Conservation (phyloP, 2,888 invertebrate genomes). For the Podabrus alpinus region DNA sequence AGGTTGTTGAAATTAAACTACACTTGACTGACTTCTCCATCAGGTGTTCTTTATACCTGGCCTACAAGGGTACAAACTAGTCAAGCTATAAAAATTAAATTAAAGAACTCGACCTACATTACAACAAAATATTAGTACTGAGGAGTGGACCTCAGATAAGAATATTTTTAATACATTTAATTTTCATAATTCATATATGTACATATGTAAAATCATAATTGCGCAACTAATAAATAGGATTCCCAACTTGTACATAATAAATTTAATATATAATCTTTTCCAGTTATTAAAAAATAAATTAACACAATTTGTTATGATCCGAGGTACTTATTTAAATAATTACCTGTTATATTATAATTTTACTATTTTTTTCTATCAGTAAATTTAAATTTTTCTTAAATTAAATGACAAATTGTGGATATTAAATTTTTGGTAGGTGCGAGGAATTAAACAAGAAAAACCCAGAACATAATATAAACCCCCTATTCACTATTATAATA, state of each 20-base stretch:
- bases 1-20: neutral
- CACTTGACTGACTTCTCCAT: neutral
- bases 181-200: neutral
- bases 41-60: neutral
- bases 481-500: conserved; percentile 10
- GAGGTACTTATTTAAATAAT: too few relatives aligned
- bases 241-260: too few relatives aligned
- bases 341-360: too few relatives aligned
- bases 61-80: neutral
- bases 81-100: neutral
- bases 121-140: neutral
- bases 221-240: neutral
- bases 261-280: too few relatives aligned
- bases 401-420: too few relatives aligned
- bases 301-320: too few relatives aligned
- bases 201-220: neutral
- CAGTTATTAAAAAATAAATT: too few relatives aligned
- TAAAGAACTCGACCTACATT: neutral
- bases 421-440: neutral
- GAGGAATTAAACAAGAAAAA: neutral
- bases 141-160: neutral
- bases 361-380: too few relatives aligned
- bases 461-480: neutral
- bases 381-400: too few relatives aligned
- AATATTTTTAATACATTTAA: neutral